Percentiles rank a stretch among this genome's conserved stretches.
phyloP scores from a whole-genome alignment of 2,888 invertebrate genomes.

The Oconnorella tubifera region DNA sequence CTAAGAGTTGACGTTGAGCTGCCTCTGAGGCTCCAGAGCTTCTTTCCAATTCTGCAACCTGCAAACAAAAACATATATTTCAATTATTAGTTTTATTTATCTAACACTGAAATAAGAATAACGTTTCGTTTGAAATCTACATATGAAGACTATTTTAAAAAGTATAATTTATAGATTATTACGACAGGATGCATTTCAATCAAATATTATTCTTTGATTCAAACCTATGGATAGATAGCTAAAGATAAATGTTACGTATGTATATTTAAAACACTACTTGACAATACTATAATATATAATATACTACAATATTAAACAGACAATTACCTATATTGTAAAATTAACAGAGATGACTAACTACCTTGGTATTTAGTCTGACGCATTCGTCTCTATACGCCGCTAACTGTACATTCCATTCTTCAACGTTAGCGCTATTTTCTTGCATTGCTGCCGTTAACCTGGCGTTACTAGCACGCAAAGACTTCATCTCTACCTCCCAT shows the following conservation, averaged over 20 bases:
- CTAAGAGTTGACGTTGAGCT: constrained; percentile 39
- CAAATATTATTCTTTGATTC: too few relatives aligned
- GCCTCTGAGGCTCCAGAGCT: constrained; percentile 35
- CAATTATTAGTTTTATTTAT: too few relatives aligned
- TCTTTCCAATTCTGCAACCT: constrained; percentile 45
- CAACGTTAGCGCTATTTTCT: constrained; percentile 92
- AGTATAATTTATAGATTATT: too few relatives aligned
- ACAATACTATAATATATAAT: too few relatives aligned
- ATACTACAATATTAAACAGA: too few relatives aligned
- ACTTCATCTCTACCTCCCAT: constrained; percentile 94
- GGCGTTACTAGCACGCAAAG: constrained; percentile 91
- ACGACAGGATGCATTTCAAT: too few relatives aligned
- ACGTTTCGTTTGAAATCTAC: not conserved
- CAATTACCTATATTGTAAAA: too few relatives aligned
- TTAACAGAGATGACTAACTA: constrained; percentile 20
- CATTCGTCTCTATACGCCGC: constrained; percentile 63
- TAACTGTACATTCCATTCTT: constrained; percentile 95
- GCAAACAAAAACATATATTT: not conserved
- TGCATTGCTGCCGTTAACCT: constrained; percentile 91
- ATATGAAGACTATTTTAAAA: too few relatives aligned
- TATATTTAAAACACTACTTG: too few relatives aligned
- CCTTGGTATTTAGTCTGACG: constrained; percentile 53
- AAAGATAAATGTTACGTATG: too few relatives aligned
- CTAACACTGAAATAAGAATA: not conserved
- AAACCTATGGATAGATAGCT: too few relatives aligned